Percentiles rank a stretch among this genome's conserved stretches.
phyloP scores from a whole-genome alignment of 2,888 invertebrate genomes.

The Thereva nobilitata region DNA sequence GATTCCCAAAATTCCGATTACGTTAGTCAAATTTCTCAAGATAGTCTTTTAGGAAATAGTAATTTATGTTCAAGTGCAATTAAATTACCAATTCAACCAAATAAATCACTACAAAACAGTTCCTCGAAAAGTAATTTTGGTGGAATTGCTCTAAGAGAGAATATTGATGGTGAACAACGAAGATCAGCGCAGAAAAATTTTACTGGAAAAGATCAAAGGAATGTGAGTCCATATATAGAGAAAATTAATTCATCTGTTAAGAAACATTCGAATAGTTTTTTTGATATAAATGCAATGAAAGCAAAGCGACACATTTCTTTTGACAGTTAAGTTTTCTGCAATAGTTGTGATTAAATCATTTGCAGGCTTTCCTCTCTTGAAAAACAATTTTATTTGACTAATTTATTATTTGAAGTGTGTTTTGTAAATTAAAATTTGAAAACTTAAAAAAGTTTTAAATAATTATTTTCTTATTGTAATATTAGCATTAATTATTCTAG shows the following conservation, averaged over 20 bases:
- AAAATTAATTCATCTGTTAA: conserved; percentile 13
- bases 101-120: conserved; percentile 51
- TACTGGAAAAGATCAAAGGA: conserved; percentile 55
- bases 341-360: too few relatives aligned
- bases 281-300: conserved; percentile 52
- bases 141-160: conserved; percentile 53
- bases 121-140: conserved; percentile 55
- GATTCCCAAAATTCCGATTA: conserved; percentile 23
- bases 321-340: conserved; percentile 56
- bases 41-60: conserved; percentile 13
- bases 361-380: too few relatives aligned
- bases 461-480: too few relatives aligned
- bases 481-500: too few relatives aligned
- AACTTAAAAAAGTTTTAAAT: too few relatives aligned
- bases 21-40: conserved; percentile 23
- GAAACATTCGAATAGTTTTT: conserved; percentile 12
- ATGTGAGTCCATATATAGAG: conserved; percentile 52
- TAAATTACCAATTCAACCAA: conserved; percentile 47
- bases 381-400: too few relatives aligned
- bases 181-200: conserved; percentile 56
- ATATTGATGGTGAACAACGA: conserved; percentile 52
- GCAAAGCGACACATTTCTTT: conserved; percentile 66
- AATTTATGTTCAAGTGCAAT: conserved; percentile 12
- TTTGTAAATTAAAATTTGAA: too few relatives aligned
- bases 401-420: too few relatives aligned